Evolutionary conservation across 2,797 vertebrate species (phyloP).

Genomic region (Darevskia mixta): DNA sequence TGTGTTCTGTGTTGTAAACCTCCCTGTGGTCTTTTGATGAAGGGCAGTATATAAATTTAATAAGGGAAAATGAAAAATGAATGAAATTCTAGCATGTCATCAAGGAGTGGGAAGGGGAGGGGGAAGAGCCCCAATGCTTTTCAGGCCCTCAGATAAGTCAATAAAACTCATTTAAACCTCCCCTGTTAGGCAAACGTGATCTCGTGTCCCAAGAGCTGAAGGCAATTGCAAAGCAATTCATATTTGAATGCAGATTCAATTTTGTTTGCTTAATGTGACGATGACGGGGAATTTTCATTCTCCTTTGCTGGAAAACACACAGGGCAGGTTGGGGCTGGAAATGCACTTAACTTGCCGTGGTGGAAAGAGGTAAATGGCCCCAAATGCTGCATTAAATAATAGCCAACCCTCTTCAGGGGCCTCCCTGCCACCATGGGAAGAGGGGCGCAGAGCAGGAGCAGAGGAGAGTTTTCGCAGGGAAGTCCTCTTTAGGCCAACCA

Average conservation of each 20-base stretch:
- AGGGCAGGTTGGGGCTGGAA: neutral
- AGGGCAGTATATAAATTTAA: too few species aligned
- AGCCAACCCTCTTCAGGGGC: neutral
- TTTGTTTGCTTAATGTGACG: slow-evolving; percentile 18
- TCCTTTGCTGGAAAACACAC: neutral
- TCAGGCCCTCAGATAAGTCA: neutral
- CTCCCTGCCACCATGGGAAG: too few species aligned
- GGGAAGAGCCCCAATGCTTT: neutral
- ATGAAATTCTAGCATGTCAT: neutral
- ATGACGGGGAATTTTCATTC: neutral
- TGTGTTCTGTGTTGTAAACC: neutral
- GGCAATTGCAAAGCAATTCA: slow-evolving; percentile 5
- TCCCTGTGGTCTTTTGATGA: neutral
- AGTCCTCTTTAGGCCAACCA: too few species aligned
- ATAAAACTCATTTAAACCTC: slow-evolving; percentile 17
- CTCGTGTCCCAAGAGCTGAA: neutral
- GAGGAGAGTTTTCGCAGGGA: too few species aligned
- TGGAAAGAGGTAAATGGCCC: neutral
- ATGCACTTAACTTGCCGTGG: neutral
- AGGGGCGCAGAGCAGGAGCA: too few species aligned
- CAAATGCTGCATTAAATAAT: neutral
- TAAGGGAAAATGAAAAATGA: too few species aligned
- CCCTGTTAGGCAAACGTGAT: neutral
- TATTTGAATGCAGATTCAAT: slow-evolving; percentile 8
- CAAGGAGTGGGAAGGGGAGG: neutral